phyloP scores from a whole-genome alignment of 2,113 vertebrate species.

The Heterocephalus glaber region DNA sequence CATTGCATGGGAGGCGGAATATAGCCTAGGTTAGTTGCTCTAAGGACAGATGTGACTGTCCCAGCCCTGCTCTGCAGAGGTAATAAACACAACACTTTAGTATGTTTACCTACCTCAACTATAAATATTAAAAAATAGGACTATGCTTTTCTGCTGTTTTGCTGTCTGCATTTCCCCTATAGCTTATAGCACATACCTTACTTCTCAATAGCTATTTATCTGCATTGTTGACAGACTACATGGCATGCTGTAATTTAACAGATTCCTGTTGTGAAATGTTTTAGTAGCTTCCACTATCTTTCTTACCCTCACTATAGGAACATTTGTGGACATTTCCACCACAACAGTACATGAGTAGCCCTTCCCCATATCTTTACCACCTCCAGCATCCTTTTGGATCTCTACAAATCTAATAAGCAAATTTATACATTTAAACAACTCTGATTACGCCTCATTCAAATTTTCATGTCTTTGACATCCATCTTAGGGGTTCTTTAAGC shows the following conservation, averaged over 20 bases:
- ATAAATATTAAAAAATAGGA: not conserved
- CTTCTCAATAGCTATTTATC: not conserved
- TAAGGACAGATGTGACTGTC: not conserved
- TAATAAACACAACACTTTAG: not conserved
- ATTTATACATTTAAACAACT: constrained; percentile 9
- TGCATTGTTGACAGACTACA: not conserved
- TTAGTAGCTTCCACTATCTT: not conserved
- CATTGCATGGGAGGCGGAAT: not conserved
- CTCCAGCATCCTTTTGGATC: not conserved
- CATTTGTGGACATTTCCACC: not conserved
- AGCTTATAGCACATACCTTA: not conserved
- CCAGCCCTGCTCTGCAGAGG: not conserved
- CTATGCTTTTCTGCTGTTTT: not conserved
- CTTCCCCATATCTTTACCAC: not conserved
- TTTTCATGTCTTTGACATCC: not conserved
- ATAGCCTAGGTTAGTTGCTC: not conserved
- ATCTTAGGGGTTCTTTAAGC: not conserved
- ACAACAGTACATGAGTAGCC: not conserved
- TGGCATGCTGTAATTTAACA: not conserved
- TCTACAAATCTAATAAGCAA: not conserved
- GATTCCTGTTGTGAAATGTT: not conserved
- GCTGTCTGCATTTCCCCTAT: not conserved
- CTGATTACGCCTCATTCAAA: not conserved
- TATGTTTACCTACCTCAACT: not conserved
- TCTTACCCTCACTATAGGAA: not conserved